Conservation (phyloP, 2,888 invertebrate species). For the Stenodera caucasica region DNA sequence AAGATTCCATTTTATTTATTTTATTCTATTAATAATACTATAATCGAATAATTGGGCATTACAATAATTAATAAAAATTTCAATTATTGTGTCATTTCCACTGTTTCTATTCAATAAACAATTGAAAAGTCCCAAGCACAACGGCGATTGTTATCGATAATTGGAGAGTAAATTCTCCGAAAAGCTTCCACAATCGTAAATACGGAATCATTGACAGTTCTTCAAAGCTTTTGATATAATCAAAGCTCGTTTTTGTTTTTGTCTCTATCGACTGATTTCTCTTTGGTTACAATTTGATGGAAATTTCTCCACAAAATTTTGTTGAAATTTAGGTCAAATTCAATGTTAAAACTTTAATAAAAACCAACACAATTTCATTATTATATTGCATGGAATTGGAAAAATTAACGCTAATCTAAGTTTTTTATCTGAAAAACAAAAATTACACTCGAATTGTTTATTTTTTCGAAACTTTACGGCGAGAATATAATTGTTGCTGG, state of each 20-base stretch:
- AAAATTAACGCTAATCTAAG: background rate
- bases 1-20: constrained; percentile 4
- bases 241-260: background rate
- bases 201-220: background rate
- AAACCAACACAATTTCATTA: background rate
- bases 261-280: background rate
- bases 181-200: background rate
- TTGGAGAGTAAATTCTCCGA: too few species aligned
- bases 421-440: background rate
- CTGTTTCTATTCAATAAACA: background rate
- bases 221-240: background rate
- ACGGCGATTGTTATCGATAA: too few species aligned
- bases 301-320: background rate
- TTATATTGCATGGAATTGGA: background rate
- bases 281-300: background rate
- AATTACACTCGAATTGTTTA: background rate
- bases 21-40: too few species aligned
- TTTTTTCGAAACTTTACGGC: background rate
- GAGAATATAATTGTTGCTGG: too few species aligned
- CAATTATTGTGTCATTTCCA: too few species aligned
- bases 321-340: background rate
- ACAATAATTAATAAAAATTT: too few species aligned
- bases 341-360: background rate
- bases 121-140: background rate
- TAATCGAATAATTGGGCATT: too few species aligned